These are phyloP conservation scores for Elysia crispata DNA, from an alignment of 2,888 invertebrate genomes.

Conservation along the genomic window DNA sequence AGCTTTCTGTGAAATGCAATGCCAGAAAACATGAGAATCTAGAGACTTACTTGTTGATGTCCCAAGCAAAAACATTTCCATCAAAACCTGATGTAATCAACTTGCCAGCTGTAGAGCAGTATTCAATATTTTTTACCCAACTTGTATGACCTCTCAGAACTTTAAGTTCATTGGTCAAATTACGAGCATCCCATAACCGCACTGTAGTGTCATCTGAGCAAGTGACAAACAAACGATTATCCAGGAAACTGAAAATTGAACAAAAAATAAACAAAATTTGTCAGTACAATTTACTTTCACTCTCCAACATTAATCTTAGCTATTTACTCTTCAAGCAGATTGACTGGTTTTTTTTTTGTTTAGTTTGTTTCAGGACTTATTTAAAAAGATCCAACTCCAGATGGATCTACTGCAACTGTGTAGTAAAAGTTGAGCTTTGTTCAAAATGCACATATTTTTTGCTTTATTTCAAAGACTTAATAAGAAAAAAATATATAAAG, in stretches of 20 bases:
- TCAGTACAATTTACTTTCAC: no score
- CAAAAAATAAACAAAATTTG: no score
- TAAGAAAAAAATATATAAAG: no score
- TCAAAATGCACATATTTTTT: no score
- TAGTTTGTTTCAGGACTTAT: background rate
- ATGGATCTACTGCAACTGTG: no score
- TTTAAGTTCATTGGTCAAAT: conserved; percentile 86
- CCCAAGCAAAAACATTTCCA: conserved; percentile 95
- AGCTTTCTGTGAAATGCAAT: background rate
- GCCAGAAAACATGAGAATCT: background rate
- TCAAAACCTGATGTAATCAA: conserved; percentile 95
- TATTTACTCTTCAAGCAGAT: no score
- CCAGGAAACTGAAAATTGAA: conserved; percentile 82
- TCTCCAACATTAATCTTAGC: no score
- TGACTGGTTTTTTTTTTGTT: no score
- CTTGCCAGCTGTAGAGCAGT: conserved; percentile 88
- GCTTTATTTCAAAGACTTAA: no score
- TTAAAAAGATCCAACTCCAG: background rate
- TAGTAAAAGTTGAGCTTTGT: no score
- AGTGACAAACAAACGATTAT: conserved; percentile 91
- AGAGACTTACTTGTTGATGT: conserved; percentile 86
- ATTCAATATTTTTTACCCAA: conserved; percentile 98
- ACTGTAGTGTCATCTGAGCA: conserved; percentile 96
- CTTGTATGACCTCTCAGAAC: conserved; percentile 91
- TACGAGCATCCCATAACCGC: conserved; percentile 94